These are phyloP conservation scores for Ricordea florida DNA, from an alignment of 92 coral and sea anemone species.

Conservation along the genomic window DNA sequence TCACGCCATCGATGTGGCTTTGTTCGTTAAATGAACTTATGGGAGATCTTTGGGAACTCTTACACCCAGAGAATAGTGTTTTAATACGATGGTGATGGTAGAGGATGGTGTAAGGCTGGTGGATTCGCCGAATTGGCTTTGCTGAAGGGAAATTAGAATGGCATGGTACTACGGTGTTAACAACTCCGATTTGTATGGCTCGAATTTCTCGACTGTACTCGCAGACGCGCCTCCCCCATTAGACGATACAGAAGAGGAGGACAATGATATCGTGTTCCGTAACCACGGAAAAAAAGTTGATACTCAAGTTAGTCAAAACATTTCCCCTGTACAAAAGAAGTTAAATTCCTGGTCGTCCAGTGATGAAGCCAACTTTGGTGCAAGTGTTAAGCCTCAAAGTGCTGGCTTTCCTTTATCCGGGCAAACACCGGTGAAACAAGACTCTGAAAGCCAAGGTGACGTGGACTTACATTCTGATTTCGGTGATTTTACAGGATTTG, in stretches of 20 bases:
- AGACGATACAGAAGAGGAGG: conserved; percentile 89
- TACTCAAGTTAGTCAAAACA: conserved; percentile 18
- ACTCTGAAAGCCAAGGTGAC: not conserved
- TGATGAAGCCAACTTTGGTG: not conserved
- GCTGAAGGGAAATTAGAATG: conserved; percentile 55
- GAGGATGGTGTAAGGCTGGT: too few species aligned
- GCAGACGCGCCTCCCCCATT: conserved; percentile 99
- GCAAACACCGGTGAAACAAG: not conserved
- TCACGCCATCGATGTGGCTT: too few species aligned
- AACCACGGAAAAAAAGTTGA: conserved; percentile 52
- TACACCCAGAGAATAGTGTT: too few species aligned
- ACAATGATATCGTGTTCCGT: conserved; percentile 79
- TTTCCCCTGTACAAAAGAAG: conserved; percentile 14
- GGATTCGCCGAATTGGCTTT: too few species aligned
- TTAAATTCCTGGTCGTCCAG: conserved; percentile 7
- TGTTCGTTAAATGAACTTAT: too few species aligned
- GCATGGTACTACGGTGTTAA: conserved; percentile 76
- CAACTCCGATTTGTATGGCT: conserved; percentile 87
- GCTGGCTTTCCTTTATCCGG: not conserved
- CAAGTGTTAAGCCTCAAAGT: conserved; percentile 13
- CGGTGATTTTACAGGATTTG: conserved; percentile 66
- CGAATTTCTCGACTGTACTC: conserved; percentile 92
- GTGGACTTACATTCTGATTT: conserved; percentile 33
- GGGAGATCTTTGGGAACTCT: too few species aligned
- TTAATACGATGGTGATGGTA: too few species aligned